phyloP scores from a whole-genome alignment of 2,888 invertebrate genomes.

The Trichogramma dendrolimi region DNA sequence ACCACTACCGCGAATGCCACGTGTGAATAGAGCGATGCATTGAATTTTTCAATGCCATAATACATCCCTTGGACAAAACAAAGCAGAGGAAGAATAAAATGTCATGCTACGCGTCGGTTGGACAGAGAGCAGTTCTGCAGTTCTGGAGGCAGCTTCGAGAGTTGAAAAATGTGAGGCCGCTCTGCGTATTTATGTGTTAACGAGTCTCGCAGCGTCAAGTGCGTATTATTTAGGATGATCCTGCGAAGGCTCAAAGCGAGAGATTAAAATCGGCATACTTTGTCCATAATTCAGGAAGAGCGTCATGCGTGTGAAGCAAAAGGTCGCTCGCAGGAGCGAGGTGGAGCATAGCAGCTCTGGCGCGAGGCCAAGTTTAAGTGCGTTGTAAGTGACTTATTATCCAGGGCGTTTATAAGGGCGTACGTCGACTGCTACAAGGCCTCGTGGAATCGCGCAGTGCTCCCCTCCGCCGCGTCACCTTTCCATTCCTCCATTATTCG shows the following conservation, averaged over 20 bases:
- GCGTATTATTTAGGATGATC: background rate
- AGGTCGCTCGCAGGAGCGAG: slow-evolving; percentile 27
- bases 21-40: background rate
- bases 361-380: slow-evolving; percentile 47
- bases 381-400: slow-evolving; percentile 52
- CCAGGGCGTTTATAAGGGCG: slow-evolving; percentile 45
- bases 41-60: slow-evolving; percentile 3
- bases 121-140: no score
- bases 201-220: background rate
- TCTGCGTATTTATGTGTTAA: no score
- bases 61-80: background rate
- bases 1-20: no score
- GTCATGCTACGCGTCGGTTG: no score
- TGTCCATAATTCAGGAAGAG: slow-evolving; percentile 53
- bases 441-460: no score
- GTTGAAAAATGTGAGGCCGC: no score
- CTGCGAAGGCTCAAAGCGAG: background rate
- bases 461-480: no score
- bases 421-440: slow-evolving; percentile 28
- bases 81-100: slow-evolving; percentile 7
- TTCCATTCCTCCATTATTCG: no score
- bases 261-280: slow-evolving; percentile 44
- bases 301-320: slow-evolving; percentile 52
- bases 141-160: no score
- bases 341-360: slow-evolving; percentile 46